Percentiles rank a stretch among this genome's conserved stretches.
phyloP scores from a whole-genome alignment of 2,113 vertebrate species.

The Phoenicopterus ruber region DNA sequence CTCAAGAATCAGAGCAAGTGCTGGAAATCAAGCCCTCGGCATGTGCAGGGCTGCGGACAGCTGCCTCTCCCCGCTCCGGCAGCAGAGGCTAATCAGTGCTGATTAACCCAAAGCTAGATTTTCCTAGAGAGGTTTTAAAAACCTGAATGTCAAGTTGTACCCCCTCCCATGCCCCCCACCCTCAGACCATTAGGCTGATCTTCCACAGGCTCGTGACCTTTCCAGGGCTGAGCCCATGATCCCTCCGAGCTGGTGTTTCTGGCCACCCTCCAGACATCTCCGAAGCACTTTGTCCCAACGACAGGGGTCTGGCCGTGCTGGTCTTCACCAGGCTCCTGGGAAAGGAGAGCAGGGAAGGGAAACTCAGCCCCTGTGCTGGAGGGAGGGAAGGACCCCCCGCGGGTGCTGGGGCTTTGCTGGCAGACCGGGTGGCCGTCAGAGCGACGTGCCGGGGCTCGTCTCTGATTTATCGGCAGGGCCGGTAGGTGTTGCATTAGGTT shows the following conservation, averaged over 20 bases:
- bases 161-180: neutral
- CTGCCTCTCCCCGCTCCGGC: fast-evolving
- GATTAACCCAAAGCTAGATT: neutral
- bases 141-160: neutral
- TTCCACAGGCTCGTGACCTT: neutral
- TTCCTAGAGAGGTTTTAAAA: neutral
- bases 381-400: neutral
- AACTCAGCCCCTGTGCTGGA: fast-evolving
- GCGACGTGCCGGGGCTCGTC: neutral
- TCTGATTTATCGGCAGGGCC: constrained; percentile 46
- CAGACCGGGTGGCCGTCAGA: neutral
- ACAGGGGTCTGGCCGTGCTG: fast-evolving
- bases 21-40: neutral
- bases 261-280: neutral
- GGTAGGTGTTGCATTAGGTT: constrained; percentile 57
- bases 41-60: neutral
- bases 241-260: neutral
- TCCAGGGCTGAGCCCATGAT: neutral
- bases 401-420: neutral
- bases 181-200: neutral
- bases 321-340: neutral
- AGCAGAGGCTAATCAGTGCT: neutral
- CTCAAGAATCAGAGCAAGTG: neutral
- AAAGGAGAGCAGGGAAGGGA: neutral
- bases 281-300: fast-evolving